Evolutionary conservation across 2,113 vertebrate species (phyloP).

Genomic region (Genyomyrus donnyi): DNA sequence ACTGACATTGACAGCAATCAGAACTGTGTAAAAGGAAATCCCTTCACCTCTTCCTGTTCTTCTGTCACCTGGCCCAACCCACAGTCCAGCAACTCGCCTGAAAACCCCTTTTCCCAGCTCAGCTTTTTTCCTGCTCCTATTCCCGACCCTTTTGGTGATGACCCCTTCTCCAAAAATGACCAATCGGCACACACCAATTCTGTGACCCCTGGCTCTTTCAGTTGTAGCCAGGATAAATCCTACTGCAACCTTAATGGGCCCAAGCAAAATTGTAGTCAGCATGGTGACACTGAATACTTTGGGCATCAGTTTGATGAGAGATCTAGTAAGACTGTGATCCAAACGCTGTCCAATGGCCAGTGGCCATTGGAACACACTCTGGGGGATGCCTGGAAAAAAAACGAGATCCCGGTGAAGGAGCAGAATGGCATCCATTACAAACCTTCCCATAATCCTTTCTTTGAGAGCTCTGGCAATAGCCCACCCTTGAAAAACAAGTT

Average conservation of each 20-base stretch:
- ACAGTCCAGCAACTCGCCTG: constrained; percentile 60
- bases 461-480: constrained; percentile 53
- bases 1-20: constrained; percentile 89
- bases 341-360: constrained; percentile 58
- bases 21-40: constrained; percentile 77
- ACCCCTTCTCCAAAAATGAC: constrained; percentile 66
- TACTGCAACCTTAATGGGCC: constrained; percentile 41
- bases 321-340: constrained; percentile 70
- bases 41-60: constrained; percentile 65
- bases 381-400: constrained; percentile 49
- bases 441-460: constrained; percentile 62
- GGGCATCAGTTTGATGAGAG: constrained; percentile 72
- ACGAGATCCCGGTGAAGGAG: constrained; percentile 62
- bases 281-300: constrained; percentile 63
- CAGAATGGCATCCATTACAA: constrained; percentile 54
- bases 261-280: constrained; percentile 52
- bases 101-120: constrained; percentile 69
- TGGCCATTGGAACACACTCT: constrained; percentile 63
- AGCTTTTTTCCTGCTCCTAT: constrained; percentile 83
- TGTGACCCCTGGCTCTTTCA: constrained; percentile 51
- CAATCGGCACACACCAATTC: constrained; percentile 51
- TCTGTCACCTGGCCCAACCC: constrained; percentile 61
- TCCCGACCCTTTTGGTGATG: constrained; percentile 83
- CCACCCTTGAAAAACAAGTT: constrained; percentile 56
- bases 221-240: constrained; percentile 52